Conservation (phyloP, 2,797 vertebrate genomes). For the Enteromius viviparus region DNA sequence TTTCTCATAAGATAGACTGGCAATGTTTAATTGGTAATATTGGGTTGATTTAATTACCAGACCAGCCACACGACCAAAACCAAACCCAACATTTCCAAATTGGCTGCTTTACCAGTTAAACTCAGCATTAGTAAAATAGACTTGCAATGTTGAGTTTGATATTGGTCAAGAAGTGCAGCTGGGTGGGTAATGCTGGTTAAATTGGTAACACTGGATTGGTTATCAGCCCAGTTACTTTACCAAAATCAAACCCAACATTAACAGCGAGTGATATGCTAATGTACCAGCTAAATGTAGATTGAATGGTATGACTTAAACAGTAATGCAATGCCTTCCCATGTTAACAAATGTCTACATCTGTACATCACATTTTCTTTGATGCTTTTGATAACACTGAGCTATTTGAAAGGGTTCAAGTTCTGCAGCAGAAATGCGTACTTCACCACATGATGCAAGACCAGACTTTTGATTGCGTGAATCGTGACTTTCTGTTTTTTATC, state of each 20-base stretch:
- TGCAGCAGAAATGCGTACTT: not conserved
- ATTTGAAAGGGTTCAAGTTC: not conserved
- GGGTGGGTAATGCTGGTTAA: not conserved
- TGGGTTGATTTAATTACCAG: not conserved
- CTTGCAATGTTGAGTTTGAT: not conserved
- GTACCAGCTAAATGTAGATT: not conserved
- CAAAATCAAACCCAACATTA: conserved; percentile 9
- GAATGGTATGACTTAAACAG: not conserved
- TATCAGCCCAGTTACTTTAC: too few species aligned
- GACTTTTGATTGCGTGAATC: not conserved
- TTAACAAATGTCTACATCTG: not conserved
- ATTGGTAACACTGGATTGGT: not conserved
- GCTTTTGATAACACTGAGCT: not conserved
- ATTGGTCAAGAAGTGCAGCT: not conserved
- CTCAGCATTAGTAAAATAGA: not conserved
- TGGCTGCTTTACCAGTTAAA: not conserved
- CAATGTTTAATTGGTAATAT: too few species aligned
- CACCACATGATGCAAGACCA: not conserved
- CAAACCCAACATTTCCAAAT: not conserved
- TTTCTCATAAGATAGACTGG: not conserved
- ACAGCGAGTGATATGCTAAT: not conserved
- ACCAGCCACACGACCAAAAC: not conserved
- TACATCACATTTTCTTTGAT: not conserved
- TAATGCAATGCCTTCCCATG: not conserved
- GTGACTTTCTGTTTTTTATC: conserved; percentile 16